These are phyloP conservation scores for Endomychus coccineus DNA, from an alignment of 2,888 invertebrate species.

Conservation along the genomic window DNA sequence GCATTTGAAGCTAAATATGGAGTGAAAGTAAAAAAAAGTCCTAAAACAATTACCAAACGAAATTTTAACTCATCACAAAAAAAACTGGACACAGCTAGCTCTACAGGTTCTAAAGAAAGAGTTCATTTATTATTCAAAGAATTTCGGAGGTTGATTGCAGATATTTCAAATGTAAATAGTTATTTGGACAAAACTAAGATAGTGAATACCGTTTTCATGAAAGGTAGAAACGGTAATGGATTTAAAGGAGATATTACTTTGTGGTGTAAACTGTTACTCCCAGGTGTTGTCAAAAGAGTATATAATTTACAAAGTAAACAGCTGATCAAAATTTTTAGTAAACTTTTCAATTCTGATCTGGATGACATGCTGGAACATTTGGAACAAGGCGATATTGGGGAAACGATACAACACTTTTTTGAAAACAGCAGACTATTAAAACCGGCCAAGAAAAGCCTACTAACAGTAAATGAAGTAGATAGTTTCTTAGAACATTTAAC, in stretches of 20 bases:
- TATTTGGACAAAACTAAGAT: slow-evolving; percentile 75
- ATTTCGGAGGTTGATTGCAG: slow-evolving; percentile 70
- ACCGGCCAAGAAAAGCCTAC: slow-evolving; percentile 58
- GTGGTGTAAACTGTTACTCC: slow-evolving; percentile 78
- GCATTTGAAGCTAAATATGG: slow-evolving; percentile 48
- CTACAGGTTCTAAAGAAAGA: not conserved
- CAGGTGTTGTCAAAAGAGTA: slow-evolving; percentile 72
- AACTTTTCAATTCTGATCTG: slow-evolving; percentile 64
- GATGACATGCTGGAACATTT: slow-evolving; percentile 79
- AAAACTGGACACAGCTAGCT: slow-evolving; percentile 30
- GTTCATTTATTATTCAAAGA: slow-evolving; percentile 53
- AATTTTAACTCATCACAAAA: too few relatives aligned
- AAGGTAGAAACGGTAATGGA: slow-evolving; percentile 51
- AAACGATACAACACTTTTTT: slow-evolving; percentile 74
- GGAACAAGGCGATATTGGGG: slow-evolving; percentile 81
- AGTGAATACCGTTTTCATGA: slow-evolving; percentile 59
- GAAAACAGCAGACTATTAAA: slow-evolving; percentile 52
- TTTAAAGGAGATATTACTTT: slow-evolving; percentile 73
- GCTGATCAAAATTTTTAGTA: slow-evolving; percentile 78
- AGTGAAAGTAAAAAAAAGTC: slow-evolving; percentile 44
- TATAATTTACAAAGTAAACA: slow-evolving; percentile 93
- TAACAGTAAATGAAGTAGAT: slow-evolving; percentile 73
- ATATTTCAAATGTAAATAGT: slow-evolving; percentile 68
- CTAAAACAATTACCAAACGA: slow-evolving; percentile 14
- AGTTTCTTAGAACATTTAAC: slow-evolving; percentile 66